phyloP scores from a whole-genome alignment of 1,140 invertebrate species.

The Drosophila gunungcola region DNA sequence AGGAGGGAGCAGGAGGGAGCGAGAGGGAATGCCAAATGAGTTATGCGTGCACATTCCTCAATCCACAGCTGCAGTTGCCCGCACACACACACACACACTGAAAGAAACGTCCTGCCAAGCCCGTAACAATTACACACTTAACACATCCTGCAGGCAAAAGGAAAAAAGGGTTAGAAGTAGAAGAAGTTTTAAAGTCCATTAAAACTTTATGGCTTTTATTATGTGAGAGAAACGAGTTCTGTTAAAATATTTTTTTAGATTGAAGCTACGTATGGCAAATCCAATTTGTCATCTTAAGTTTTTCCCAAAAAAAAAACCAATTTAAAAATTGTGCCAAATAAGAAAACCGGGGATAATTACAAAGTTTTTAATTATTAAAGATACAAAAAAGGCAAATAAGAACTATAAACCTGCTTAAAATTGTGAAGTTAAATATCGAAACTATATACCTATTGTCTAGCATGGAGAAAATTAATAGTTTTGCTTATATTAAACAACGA shows the following conservation, averaged over 20 bases:
- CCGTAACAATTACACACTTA: slow-evolving; percentile 11
- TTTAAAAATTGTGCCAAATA: background rate
- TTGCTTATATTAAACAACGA: too few species aligned
- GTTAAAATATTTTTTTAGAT: too few species aligned
- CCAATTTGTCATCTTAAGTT: background rate
- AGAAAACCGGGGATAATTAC: too few species aligned
- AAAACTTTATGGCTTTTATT: background rate
- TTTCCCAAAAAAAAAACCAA: background rate
- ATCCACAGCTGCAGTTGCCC: slow-evolving; percentile 32
- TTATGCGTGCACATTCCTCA: slow-evolving; percentile 59
- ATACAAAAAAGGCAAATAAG: too few species aligned
- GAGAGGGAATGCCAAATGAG: slow-evolving; percentile 63
- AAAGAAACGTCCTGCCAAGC: slow-evolving; percentile 25
- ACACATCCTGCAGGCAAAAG: background rate
- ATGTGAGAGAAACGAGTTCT: too few species aligned
- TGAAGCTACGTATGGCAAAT: background rate
- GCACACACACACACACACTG: slow-evolving; percentile 6
- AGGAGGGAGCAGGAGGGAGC: background rate
- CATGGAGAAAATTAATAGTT: too few species aligned
- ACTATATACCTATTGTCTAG: too few species aligned
- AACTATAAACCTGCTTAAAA: too few species aligned
- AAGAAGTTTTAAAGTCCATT: background rate
- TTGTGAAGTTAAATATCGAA: too few species aligned
- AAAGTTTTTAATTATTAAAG: too few species aligned
- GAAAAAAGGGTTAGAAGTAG: background rate